Conservation (phyloP, 2,797 vertebrate genomes). For the Argya squamiceps region DNA sequence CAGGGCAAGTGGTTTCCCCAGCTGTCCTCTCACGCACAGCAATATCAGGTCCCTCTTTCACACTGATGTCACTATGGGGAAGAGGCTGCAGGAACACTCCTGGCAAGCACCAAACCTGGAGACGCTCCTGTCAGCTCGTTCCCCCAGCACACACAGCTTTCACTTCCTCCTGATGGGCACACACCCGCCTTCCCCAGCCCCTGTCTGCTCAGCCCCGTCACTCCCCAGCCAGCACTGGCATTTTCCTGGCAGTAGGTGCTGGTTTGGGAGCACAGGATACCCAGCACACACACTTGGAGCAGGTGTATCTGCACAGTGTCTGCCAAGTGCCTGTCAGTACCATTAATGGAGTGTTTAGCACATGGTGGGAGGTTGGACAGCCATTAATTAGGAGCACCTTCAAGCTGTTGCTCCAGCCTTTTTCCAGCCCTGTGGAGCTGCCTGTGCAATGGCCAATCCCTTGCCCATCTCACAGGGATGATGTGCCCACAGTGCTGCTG, state of each 20-base stretch:
- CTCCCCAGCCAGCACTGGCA: background rate
- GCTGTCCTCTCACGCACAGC: fast-evolving
- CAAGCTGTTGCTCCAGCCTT: background rate
- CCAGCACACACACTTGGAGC: fast-evolving
- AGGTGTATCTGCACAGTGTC: background rate
- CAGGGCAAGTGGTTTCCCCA: background rate
- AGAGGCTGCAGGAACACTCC: background rate
- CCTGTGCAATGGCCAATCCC: fast-evolving
- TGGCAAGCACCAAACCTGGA: background rate
- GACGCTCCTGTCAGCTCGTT: background rate
- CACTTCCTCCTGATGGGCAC: background rate
- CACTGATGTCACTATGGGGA: background rate
- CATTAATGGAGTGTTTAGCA: fast-evolving
- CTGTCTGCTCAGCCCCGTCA: background rate
- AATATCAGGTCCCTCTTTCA: background rate
- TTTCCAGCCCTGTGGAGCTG: background rate
- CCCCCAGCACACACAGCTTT: background rate
- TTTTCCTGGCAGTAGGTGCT: background rate
- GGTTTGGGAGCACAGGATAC: background rate
- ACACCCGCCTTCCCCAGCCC: background rate
- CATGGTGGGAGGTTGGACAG: background rate
- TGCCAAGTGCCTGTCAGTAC: background rate
- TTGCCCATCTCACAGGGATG: background rate
- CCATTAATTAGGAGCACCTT: background rate
- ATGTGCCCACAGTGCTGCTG: fast-evolving